These are phyloP conservation scores for Galaxias olidus DNA, from an alignment of 2,797 vertebrate species.

Conservation along the genomic window DNA sequence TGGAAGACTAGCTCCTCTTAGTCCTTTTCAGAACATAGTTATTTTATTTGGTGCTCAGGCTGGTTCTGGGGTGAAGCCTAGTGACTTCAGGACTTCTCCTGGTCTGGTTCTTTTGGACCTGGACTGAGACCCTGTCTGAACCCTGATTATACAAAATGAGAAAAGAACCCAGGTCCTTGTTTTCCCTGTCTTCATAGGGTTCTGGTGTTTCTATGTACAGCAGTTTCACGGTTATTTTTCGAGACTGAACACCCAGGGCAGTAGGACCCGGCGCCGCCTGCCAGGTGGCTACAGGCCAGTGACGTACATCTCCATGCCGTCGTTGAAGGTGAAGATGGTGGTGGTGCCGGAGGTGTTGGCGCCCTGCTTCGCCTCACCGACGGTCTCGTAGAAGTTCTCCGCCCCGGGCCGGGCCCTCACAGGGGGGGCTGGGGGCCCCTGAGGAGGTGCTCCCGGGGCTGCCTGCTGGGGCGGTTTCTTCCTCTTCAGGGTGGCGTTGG, in stretches of 20 bases:
- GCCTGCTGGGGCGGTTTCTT: constrained; percentile 65
- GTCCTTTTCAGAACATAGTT: constrained; percentile 5
- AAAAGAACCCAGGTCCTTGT: constrained; percentile 54
- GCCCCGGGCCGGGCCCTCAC: constrained; percentile 63
- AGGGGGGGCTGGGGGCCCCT: constrained; percentile 36
- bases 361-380: constrained; percentile 76
- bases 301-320: constrained; percentile 84
- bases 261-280: constrained; percentile 1
- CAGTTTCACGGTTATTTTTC: constrained; percentile 34
- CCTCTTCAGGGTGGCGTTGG: constrained; percentile 69
- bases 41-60: constrained; percentile 45
- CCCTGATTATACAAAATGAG: constrained; percentile 67
- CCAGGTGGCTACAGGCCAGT: constrained; percentile 74
- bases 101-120: constrained; percentile 53
- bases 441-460: constrained; percentile 43
- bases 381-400: constrained; percentile 80
- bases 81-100: constrained; percentile 24
- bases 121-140: constrained; percentile 74
- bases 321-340: constrained; percentile 83
- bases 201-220: constrained; percentile 60
- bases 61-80: constrained; percentile 66
- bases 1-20: constrained; percentile 49
- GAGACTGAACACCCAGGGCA: constrained; percentile 14
- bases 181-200: constrained; percentile 51
- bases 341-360: constrained; percentile 73